Evolutionary conservation across 2,888 invertebrate species (phyloP).

Genomic region (Quadriops clusia): DNA sequence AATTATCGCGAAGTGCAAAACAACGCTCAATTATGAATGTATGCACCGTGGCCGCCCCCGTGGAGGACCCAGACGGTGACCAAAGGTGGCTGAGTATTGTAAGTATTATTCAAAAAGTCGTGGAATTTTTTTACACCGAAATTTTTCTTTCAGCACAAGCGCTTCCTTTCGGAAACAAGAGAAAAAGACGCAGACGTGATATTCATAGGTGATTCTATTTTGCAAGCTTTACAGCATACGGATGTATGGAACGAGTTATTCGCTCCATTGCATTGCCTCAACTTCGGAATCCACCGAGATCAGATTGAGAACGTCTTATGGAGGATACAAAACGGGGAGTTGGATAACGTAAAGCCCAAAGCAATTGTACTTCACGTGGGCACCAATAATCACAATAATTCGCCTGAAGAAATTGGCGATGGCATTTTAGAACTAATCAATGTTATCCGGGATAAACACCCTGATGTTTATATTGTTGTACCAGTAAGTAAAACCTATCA

Average conservation of each 20-base stretch:
- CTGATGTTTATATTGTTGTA: slow-evolving; percentile 69
- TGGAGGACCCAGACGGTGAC: slow-evolving; percentile 71
- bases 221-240: slow-evolving; percentile 70
- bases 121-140: slow-evolving; percentile 18
- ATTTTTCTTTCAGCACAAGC: slow-evolving; percentile 56
- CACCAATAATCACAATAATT: slow-evolving; percentile 74
- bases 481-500: too few species aligned
- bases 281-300: slow-evolving; percentile 83
- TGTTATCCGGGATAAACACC: slow-evolving; percentile 63
- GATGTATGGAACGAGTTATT: slow-evolving; percentile 85
- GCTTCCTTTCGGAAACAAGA: slow-evolving; percentile 72
- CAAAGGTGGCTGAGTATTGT: slow-evolving; percentile 76
- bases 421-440: slow-evolving; percentile 70
- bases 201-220: slow-evolving; percentile 80
- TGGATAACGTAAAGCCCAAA: slow-evolving; percentile 82
- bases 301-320: slow-evolving; percentile 81
- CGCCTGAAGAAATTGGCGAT: slow-evolving; percentile 68
- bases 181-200: slow-evolving; percentile 88
- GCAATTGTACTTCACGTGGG: slow-evolving; percentile 73
- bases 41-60: slow-evolving; percentile 57
- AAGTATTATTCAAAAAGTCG: too few species aligned
- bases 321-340: slow-evolving; percentile 80
- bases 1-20: too few species aligned
- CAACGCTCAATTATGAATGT: slow-evolving; percentile 56
- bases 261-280: slow-evolving; percentile 83